Evolutionary conservation across 2,888 invertebrate genomes (phyloP).

Genomic region (Drosophila algonquin): DNA sequence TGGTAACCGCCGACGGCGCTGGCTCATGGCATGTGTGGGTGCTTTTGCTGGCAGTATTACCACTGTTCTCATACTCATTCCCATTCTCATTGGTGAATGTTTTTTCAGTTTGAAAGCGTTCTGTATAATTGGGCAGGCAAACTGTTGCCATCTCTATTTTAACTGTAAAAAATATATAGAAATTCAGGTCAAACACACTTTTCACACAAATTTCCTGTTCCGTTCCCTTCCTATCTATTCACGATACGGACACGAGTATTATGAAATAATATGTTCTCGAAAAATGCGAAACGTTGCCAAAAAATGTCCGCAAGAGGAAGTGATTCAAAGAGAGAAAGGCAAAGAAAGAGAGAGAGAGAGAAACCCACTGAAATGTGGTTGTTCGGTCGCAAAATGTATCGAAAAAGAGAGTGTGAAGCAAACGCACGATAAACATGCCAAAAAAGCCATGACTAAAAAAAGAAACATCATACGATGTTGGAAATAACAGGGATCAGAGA

Average conservation of each 20-base stretch:
- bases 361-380: conserved; percentile 45
- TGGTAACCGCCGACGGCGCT: not conserved
- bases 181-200: conserved; percentile 37
- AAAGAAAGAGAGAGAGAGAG: conserved; percentile 5
- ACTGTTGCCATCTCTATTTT: conserved; percentile 35
- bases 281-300: conserved; percentile 42
- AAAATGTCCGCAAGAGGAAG: conserved; percentile 21
- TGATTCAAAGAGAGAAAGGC: not conserved
- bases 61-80: not conserved
- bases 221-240: not conserved
- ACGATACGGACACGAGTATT: conserved; percentile 8
- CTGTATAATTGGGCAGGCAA: conserved; percentile 22
- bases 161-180: conserved; percentile 19
- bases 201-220: conserved; percentile 17
- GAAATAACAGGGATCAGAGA: conserved; percentile 53
- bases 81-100: not conserved
- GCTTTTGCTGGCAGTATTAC: not conserved
- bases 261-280: conserved; percentile 41
- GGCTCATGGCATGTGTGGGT: not conserved
- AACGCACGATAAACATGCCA: conserved; percentile 54
- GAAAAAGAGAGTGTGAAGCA: conserved; percentile 45
- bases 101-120: conserved; percentile 27
- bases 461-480: conserved; percentile 75
- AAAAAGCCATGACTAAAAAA: conserved; percentile 49
- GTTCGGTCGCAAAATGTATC: conserved; percentile 46